Percentiles rank a stretch among this genome's conserved stretches.
Conservation (phyloP, 2,113 vertebrate species). For the Murina feae region DNA sequence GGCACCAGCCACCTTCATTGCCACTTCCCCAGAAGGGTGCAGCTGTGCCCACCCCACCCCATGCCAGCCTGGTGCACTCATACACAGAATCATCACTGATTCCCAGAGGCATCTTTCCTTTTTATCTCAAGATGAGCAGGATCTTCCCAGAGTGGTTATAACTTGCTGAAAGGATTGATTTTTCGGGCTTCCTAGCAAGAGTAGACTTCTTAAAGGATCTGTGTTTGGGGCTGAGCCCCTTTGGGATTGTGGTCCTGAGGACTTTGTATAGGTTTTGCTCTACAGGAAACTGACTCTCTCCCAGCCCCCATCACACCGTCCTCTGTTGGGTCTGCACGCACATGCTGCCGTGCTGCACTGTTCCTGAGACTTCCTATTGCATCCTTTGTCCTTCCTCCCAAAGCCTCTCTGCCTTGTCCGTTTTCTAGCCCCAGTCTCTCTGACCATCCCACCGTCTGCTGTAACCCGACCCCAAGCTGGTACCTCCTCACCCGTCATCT, state of each 20-base stretch:
- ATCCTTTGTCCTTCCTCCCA: not conserved
- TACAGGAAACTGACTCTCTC: not conserved
- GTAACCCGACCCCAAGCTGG: not conserved
- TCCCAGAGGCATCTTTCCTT: not conserved
- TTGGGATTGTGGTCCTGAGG: not conserved
- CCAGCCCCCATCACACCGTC: rapidly evolving
- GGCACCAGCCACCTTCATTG: rapidly evolving
- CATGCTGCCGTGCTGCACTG: not conserved
- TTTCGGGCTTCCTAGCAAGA: not conserved
- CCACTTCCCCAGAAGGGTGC: rapidly evolving
- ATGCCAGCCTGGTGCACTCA: rapidly evolving
- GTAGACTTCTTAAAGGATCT: not conserved
- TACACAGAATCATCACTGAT: no score
- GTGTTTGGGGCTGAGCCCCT: not conserved
- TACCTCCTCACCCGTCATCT: not conserved
- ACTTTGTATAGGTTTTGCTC: not conserved
- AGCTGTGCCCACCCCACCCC: rapidly evolving
- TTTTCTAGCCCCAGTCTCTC: not conserved
- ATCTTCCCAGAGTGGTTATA: not conserved
- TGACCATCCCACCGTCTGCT: not conserved
- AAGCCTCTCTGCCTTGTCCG: not conserved
- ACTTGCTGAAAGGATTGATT: not conserved
- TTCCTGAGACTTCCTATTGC: not conserved
- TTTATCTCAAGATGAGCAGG: not conserved
- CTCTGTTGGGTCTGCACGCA: not conserved